These are phyloP conservation scores for Acipenser oxyrinchus DNA, from an alignment of 2,797 vertebrate genomes.

Conservation along the genomic window DNA sequence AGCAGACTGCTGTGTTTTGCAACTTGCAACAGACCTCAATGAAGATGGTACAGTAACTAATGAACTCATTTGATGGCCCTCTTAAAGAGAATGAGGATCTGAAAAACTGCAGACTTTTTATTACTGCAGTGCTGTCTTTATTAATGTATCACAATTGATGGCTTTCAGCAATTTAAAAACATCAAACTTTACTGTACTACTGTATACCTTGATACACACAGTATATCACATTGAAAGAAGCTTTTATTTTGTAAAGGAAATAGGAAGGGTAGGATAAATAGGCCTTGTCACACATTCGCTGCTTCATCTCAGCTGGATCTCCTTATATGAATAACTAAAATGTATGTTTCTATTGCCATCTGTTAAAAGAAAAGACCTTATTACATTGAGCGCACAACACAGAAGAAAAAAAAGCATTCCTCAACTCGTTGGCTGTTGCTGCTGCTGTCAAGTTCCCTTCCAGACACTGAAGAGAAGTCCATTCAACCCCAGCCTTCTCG, in stretches of 20 bases:
- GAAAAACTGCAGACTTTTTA: not conserved
- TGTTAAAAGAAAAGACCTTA: not conserved
- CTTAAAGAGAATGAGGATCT: too few species aligned
- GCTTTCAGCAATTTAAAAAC: slow-evolving; percentile 1
- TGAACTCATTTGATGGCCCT: too few species aligned
- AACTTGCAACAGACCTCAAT: too few species aligned
- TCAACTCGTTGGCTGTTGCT: not conserved
- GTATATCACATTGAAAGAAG: not conserved
- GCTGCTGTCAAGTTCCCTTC: slow-evolving; percentile 2
- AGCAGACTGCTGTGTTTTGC: too few species aligned
- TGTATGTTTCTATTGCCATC: slow-evolving; percentile 1
- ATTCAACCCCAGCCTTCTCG: slow-evolving; percentile 11
- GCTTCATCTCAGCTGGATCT: slow-evolving; percentile 1
- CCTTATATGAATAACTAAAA: not conserved
- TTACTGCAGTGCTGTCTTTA: not conserved
- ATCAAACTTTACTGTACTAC: not conserved
- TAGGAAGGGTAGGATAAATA: not conserved
- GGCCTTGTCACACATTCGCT: not conserved
- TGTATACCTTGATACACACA: not conserved
- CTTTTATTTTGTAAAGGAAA: slow-evolving; percentile 7
- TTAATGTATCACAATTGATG: slow-evolving; percentile 4
- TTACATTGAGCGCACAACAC: not conserved
- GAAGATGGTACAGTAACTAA: too few species aligned
- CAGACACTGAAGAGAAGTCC: slow-evolving; percentile 11
- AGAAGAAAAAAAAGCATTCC: not conserved